Conservation (phyloP, 1,140 invertebrate species). For the Carposina sasakii region DNA sequence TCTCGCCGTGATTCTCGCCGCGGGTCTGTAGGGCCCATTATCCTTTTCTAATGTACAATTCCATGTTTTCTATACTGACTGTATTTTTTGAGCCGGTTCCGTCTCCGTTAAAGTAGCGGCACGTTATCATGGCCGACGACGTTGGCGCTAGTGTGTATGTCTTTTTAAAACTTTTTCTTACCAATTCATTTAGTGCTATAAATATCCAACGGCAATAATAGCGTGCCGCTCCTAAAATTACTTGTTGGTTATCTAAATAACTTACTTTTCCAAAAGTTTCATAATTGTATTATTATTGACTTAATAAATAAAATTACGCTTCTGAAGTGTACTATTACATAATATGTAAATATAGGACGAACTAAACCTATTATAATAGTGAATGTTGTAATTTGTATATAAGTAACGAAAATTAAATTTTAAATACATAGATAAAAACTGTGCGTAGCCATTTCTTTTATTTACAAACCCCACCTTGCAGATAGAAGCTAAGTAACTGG, state of each 20-base stretch:
- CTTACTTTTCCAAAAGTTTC: conserved; percentile 61
- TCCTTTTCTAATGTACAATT: conserved; percentile 62
- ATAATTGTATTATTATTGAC: conserved; percentile 62
- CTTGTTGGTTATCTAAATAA: conserved; percentile 44
- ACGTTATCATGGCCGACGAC: no score
- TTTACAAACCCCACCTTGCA: no score
- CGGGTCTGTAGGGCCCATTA: no score
- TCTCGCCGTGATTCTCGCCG: no score
- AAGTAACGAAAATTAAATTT: conserved; percentile 72
- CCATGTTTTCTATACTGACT: conserved; percentile 62
- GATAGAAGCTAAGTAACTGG: no score
- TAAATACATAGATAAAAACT: conserved; percentile 70
- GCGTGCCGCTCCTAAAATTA: no score
- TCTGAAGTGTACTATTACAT: conserved; percentile 69
- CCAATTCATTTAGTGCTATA: no score
- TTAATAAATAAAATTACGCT: conserved; percentile 67
- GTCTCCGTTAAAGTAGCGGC: conserved; percentile 32
- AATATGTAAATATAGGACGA: conserved; percentile 64
- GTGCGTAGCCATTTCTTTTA: conserved; percentile 50
- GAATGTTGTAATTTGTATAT: conserved; percentile 73
- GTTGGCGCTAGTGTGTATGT: no score
- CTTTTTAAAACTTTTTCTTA: no score
- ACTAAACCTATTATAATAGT: conserved; percentile 70
- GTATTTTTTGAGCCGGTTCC: conserved; percentile 27
- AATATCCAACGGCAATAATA: no score